Base-by-base conservation (phyloP, 2,113 vertebrate species). In the Galemys pyrenaicus region DNA sequence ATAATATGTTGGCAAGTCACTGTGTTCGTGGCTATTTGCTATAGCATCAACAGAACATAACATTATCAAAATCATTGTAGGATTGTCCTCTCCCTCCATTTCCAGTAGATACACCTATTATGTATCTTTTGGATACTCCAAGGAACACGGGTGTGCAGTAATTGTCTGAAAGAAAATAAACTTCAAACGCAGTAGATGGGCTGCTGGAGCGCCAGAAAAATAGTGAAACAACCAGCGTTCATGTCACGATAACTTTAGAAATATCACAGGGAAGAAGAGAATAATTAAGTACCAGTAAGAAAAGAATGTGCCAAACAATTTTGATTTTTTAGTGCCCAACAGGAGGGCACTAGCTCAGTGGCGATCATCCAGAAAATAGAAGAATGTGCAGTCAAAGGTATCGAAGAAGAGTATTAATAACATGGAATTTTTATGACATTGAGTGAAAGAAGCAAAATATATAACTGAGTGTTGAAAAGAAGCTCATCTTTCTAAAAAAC, bases 151-250 rank as follows among this genome's bases (percentile, higher is more conserved):
- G 4, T 8, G 16, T 54, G 46, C 35, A 19, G 64, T 24, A 49
- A 91, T 56, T 89, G 35, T 67, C 22, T 68, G 44, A 82, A 94
- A 87, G 35, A 94, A 20, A 71, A 24, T 5, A 82, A 75, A 35
- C 9, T 51, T 84, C 54, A 65, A 51, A n/a, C 10, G 51, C 11
- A 32, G 19, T 85, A 35, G 5, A 32, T 51, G 9, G 49, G 22
- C 46, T 41, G 20, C 28, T 56, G 20, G 24, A 4, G 62, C 54
- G 17, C 73, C 39, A 77, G 30, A 49, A 89, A 71, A 77, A 80
- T 13, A 62, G 46, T 32, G 51, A 68, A 71, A 67, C 32, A 78
- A 92, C 64, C 54, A 17, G 37, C 44, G 56, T 44, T 89, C 9
- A 32, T 58, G 37, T 44, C 8, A 89, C 44, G 37, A 73, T 12